phyloP scores from a whole-genome alignment of 2,888 invertebrate species.

The Nematopogon swammerdamellus region DNA sequence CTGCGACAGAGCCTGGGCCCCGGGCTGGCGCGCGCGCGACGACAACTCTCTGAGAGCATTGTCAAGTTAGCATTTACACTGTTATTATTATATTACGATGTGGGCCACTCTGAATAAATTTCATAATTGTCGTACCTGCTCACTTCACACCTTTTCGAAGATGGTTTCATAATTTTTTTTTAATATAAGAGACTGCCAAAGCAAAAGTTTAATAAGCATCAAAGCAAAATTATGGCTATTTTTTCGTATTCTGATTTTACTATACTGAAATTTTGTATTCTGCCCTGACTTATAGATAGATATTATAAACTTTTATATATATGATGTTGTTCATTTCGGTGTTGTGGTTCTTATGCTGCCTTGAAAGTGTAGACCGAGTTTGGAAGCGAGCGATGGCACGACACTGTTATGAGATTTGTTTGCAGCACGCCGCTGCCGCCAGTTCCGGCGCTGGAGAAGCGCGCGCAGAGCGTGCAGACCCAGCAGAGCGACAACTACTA shows the following conservation, averaged over 20 bases:
- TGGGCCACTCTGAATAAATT: not conserved
- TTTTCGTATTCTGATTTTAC: slow-evolving; percentile 4
- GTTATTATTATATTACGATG: slow-evolving; percentile 3
- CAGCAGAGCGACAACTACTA: slow-evolving; percentile 41
- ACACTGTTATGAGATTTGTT: too few relatives aligned
- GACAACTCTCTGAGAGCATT: slow-evolving; percentile 76
- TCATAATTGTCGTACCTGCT: too few relatives aligned
- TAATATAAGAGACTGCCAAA: too few relatives aligned
- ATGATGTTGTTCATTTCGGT: too few relatives aligned
- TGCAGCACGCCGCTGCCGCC: slow-evolving; percentile 78
- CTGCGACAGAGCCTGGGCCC: slow-evolving; percentile 75
- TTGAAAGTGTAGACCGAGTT: too few relatives aligned
- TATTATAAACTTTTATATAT: too few relatives aligned
- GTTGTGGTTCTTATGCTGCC: too few relatives aligned
- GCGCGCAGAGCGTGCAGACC: slow-evolving; percentile 54
- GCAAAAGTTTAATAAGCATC: too few relatives aligned
- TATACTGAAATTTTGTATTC: not conserved
- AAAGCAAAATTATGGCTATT: too few relatives aligned
- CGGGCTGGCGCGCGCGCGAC: slow-evolving; percentile 55
- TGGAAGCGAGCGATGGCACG: too few relatives aligned
- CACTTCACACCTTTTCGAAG: not conserved
- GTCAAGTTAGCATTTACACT: slow-evolving; percentile 60
- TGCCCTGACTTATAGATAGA: too few relatives aligned
- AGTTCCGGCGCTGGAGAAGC: slow-evolving; percentile 55
- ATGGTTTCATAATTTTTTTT: not conserved